Conservation (phyloP, 2,113 vertebrate species). For the Charadrius vociferus region DNA sequence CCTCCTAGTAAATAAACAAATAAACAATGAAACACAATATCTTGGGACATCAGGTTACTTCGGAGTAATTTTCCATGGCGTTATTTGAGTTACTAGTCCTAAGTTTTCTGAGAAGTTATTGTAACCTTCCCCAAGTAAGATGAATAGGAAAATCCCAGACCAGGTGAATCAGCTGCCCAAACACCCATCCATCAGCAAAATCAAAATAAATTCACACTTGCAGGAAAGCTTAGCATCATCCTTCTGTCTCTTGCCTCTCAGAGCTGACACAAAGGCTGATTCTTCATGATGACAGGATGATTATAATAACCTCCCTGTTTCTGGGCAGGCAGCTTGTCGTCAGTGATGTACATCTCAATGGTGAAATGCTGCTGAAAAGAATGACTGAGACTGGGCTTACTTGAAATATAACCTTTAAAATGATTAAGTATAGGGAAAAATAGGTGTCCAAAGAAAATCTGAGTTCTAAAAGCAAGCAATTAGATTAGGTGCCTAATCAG, state of each 20-base stretch:
- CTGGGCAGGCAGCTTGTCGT: not conserved
- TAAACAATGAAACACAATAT: constrained; percentile 58
- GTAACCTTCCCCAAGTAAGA: not conserved
- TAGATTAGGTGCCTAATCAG: not conserved
- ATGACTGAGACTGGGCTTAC: not conserved
- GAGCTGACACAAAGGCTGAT: not conserved
- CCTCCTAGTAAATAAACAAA: constrained; percentile 54
- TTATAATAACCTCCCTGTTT: not conserved
- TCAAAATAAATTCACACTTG: not conserved
- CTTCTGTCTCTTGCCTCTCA: not conserved
- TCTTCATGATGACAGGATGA: not conserved
- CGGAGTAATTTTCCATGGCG: constrained; percentile 22
- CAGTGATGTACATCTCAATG: not conserved
- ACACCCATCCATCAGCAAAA: not conserved
- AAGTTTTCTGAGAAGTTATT: constrained; percentile 1
- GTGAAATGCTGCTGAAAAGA: not conserved
- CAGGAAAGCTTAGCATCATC: not conserved
- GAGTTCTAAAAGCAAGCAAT: not conserved
- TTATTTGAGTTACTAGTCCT: not conserved
- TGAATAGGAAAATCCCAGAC: not conserved
- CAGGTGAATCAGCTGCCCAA: not conserved
- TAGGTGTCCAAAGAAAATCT: not conserved
- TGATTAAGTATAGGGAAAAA: not conserved
- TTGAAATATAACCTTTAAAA: not conserved
- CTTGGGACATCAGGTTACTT: constrained; percentile 1